Evolutionary conservation across 2,113 vertebrate species (phyloP).

Genomic region (Mesembrinibis cayennensis): DNA sequence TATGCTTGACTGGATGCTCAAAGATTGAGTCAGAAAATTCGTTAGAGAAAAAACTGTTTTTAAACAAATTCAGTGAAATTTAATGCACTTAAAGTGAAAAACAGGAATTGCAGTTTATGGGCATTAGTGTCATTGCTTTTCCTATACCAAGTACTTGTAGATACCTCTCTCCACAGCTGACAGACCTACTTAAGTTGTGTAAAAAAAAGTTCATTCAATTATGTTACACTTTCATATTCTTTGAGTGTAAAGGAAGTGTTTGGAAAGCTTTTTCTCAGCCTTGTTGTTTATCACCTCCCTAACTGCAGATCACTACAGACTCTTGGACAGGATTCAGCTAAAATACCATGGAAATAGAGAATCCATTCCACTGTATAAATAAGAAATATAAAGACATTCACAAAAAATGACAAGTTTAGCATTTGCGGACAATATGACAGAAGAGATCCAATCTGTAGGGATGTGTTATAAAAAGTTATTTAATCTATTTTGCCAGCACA

Average conservation of each 20-base stretch:
- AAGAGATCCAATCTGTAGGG: neutral
- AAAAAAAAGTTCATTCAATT: neutral
- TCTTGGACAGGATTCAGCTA: neutral
- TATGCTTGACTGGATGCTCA: neutral
- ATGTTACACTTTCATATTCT: neutral
- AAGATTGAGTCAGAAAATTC: neutral
- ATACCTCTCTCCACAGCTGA: neutral
- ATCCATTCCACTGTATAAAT: neutral
- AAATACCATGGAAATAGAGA: neutral
- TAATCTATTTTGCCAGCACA: neutral
- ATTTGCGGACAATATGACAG: neutral
- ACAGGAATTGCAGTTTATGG: neutral
- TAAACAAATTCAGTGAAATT: neutral
- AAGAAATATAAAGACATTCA: neutral
- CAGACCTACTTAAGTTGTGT: neutral
- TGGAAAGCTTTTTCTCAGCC: neutral
- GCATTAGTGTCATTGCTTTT: neutral
- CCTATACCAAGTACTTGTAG: neutral
- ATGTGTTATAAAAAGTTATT: neutral
- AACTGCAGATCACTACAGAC: neutral
- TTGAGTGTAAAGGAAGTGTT: neutral
- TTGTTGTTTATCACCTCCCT: neutral
- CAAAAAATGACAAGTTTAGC: neutral
- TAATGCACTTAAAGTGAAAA: neutral
- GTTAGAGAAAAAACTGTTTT: neutral